Evolutionary conservation across 2,888 invertebrate species (phyloP), one percentile per base, ranked within the genome.

Genomic region (Apeira syringaria): DNA sequence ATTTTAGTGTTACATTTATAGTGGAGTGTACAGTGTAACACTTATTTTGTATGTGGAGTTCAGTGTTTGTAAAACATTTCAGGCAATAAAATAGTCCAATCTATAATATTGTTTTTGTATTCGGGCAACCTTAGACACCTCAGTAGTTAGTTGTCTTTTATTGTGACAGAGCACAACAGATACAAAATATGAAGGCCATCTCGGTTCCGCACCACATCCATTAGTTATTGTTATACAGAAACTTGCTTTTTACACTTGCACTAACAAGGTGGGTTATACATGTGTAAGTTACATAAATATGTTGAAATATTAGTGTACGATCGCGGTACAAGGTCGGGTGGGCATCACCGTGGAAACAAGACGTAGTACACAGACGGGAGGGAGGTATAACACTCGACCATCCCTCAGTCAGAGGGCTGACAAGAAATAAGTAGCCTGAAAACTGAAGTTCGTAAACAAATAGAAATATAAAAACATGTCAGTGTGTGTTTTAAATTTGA

Each of bases 71-170:
- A 76, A 86, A 85, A 87, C 80, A 74, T 86, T 88, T 87, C 87
- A 82, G 85, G 89, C 86, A 89, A 89, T 89, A 89, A 88, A 87
- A 88, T 84, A 89, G 88, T 89, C 80, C 83, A 85, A 87, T 74
- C 70, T 46, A 61, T 7, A 38, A 49, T 39, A 47, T 57, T 59
- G 61, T 61, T 64, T 69, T 69, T 54, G 59, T 64, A 57, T 7
- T 25, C 22, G 20, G 7, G 17, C 32, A 29, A 26, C 28, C 18
- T 15, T 26, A 2, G 13, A 1, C 4, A 17, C 17, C 17, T 5
- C 17, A 17, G 2, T 17, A 17, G 17, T 4, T 17, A 17, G 4
- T 32, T 35, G 28, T 27, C 35, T 27, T 8, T 33, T 27, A 35
- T 27, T 12, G 13, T 3, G 6, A 9, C 25, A 26, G 22, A 32